Conservation (phyloP, 2,113 vertebrate genomes). For the Grammomys dolichurus region DNA sequence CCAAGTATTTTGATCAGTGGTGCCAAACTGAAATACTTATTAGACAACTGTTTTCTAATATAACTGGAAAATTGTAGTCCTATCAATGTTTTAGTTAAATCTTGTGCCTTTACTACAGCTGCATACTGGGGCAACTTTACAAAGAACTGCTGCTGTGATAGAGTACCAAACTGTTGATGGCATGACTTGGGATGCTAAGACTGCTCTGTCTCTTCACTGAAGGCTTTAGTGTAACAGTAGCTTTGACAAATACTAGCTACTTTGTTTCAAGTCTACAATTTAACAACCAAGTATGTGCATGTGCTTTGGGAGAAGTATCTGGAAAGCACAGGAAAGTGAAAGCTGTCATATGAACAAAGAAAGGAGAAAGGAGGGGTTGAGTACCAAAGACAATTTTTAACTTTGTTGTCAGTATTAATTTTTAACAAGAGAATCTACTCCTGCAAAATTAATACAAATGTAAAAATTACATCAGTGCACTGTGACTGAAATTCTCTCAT, state of each 20-base stretch:
- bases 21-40: background rate
- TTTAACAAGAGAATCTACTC: conserved; percentile 5
- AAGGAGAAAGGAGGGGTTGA: background rate
- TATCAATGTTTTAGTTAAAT: background rate
- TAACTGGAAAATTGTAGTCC: background rate
- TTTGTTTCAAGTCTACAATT: background rate
- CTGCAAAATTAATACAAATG: background rate
- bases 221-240: background rate
- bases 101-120: background rate
- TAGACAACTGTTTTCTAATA: background rate
- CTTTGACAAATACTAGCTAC: background rate
- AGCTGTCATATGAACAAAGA: background rate
- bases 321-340: background rate
- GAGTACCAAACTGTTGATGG: background rate
- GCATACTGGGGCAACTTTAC: background rate
- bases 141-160: background rate
- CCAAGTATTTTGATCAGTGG: background rate
- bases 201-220: background rate
- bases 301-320: background rate
- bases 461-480: background rate
- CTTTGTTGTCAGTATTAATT: conserved; percentile 1
- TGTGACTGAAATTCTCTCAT: conserved; percentile 1
- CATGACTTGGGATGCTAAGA: background rate
- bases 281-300: background rate
- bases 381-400: conserved; percentile 15